Evolutionary conservation across 2,113 vertebrate species (phyloP), one percentile per base, ranked within the genome.

Genomic region (Proterorhinus semilunaris): DNA sequence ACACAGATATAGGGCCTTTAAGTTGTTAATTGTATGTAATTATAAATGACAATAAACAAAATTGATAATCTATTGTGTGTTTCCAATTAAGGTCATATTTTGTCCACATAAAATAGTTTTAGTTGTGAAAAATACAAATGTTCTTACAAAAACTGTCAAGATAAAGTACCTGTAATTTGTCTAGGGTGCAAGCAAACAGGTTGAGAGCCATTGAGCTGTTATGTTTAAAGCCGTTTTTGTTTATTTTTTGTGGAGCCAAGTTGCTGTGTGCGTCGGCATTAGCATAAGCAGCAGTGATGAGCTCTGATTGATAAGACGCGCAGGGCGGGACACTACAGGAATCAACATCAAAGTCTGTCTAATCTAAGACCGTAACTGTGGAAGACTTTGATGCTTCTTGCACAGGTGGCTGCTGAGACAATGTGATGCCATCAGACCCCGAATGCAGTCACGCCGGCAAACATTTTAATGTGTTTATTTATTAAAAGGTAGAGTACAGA

Each of bases 391-490:
- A 70, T 81, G 78, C 27, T 53, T n/a, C 80, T 82, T 85, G 69
- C 57, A 71, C 80, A 85, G 74, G 71, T 79, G 74, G 57, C 78
- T 69, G 62, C 57, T 69, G 65, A 70, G 83, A 79, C 80, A 75
- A 74, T 57, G 55, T 59, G 69, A 45, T 44, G 27, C 27, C 27
- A 36, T 36, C 27, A 36, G 3, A 21, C 21, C 21, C 21, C 21
- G 21, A 21, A 36, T 36, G 27, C 27, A 36, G 27, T 36, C 27
- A 36, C 27, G 4, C 27, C 27, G 27, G 27, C 27, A 36, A 58
- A 36, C 10, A 16, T 53, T 50, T 21, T 36, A 36, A 36, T 36
- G 27, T 3, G 27, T 36, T 36, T 36, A 36, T 36, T 36, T 36
- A 36, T 1, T 3, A 8, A 65, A 27, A 55, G n/a, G 16, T 47